Conservation (phyloP, 1,140 invertebrate genomes). For the Apis dorsata region DNA sequence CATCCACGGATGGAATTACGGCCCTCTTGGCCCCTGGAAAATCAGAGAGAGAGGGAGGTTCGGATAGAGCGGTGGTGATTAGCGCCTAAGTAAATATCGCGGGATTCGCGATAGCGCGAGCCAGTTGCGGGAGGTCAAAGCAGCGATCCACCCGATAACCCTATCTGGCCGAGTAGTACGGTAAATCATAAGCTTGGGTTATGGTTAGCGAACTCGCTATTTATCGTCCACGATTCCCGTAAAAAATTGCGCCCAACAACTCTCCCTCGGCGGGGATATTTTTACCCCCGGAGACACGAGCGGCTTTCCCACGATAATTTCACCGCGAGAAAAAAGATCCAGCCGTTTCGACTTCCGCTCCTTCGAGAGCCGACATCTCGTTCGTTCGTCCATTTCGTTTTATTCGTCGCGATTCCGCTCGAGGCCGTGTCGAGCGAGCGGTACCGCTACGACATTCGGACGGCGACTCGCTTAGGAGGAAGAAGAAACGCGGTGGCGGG, state of each 20-base stretch:
- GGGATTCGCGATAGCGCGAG: slow-evolving; percentile 66
- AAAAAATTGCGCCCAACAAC: slow-evolving; percentile 41
- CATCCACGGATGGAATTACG: neutral
- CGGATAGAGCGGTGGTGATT: slow-evolving; percentile 67
- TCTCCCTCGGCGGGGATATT: neutral
- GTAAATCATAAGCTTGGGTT: slow-evolving; percentile 66
- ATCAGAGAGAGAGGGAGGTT: slow-evolving; percentile 8
- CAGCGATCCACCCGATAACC: slow-evolving; percentile 67
- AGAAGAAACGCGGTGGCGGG: no score
- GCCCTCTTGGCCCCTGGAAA: neutral
- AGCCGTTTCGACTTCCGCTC: no score
- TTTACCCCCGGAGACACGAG: neutral
- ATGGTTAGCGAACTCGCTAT: slow-evolving; percentile 48
- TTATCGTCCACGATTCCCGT: slow-evolving; percentile 51
- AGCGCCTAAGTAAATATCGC: slow-evolving; percentile 71
- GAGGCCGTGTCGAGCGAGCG: no score
- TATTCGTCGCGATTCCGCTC: no score
- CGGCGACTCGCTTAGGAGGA: no score
- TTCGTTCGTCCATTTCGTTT: no score
- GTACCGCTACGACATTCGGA: no score
- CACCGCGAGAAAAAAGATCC: no score
- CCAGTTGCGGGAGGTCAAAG: slow-evolving; percentile 58
- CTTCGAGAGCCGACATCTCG: no score
- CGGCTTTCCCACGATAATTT: slow-evolving; percentile 38
- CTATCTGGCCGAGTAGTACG: slow-evolving; percentile 58